A percentile compares a stretch with the other conserved stretches of the same genome.
These are phyloP conservation scores for Isoperla grammatica DNA, from an alignment of 2,888 invertebrate genomes.

Conservation along the genomic window DNA sequence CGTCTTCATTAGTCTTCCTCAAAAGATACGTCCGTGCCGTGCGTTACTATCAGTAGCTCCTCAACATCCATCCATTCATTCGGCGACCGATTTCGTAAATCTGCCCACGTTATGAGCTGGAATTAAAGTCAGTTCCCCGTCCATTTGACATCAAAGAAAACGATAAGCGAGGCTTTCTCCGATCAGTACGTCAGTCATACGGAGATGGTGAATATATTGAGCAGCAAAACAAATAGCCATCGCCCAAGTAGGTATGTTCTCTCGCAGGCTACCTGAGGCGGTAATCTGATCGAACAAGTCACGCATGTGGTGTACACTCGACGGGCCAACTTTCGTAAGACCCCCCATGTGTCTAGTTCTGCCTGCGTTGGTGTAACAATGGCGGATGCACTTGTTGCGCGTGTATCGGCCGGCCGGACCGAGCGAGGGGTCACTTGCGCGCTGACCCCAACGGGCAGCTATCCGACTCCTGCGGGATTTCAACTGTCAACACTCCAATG, in stretches of 20 bases:
- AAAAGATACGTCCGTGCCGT: too few species aligned
- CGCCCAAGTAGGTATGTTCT: conserved; percentile 20
- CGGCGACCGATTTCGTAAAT: too few species aligned
- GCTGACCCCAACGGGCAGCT: neutral
- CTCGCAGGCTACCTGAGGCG: conserved; percentile 23
- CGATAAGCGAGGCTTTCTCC: conserved; percentile 1
- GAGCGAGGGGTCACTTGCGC: neutral
- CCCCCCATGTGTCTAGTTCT: conserved; percentile 16
- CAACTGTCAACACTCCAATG: conserved; percentile 15
- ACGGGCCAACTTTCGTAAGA: conserved; percentile 14
- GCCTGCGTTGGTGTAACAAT: conserved; percentile 12
- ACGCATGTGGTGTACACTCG: conserved; percentile 9
- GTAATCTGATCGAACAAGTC: conserved; percentile 24
- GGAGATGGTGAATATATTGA: neutral
- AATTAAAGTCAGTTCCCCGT: too few species aligned
- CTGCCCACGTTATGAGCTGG: too few species aligned
- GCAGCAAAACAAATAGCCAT: conserved; percentile 11
- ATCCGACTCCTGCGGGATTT: conserved; percentile 5
- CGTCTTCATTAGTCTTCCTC: too few species aligned
- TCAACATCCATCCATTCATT: too few species aligned
- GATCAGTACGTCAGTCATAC: conserved; percentile 1
- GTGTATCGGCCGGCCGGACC: conserved; percentile 1
- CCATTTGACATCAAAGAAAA: too few species aligned
- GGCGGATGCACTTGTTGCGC: neutral
- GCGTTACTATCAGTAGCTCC: too few species aligned